Base-by-base conservation (phyloP, 2,797 vertebrate species). In the Sebastiscus albofasciatus region DNA sequence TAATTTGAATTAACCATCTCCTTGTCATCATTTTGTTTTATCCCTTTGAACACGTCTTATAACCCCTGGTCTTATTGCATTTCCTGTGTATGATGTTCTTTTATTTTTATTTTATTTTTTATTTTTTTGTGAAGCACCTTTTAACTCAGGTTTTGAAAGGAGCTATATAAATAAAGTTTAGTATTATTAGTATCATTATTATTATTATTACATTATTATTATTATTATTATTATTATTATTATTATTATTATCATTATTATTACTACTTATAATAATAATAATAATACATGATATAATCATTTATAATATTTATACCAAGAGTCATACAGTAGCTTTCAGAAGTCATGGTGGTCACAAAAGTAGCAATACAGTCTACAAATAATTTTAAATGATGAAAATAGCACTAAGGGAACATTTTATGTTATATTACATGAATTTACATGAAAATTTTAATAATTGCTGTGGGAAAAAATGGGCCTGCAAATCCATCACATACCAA, bases 381-480 rank as follows among this genome's bases (percentile, higher is more conserved):
- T 13, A 4, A 29, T 49, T 33, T 14, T 0, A 3, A 58, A 33
- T 60, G 2, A 11, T 26, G 10, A 67, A 18, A 67, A 20, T 16
- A 10, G 5, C 13, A 22, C 14, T 26, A 46, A 18, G 42, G 24
- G 24, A 39, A 24, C 3, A 46, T 3, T 13, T 9, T 5, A 12
- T 66, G 39, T 29, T 56, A 18, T 36, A 46, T 13, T 6, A 46
- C 12, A 24, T 46, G 5, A 8, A 24, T 26, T 49, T 3, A 6
- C 2, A 22, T 13, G 0, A 26, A 1, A 0, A 29, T n/a, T 0
- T 1, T 0, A 22, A 29, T 27, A 14, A 29, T 24, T 54, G 1
- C 7, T 27, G 4, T 36, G 16, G 14, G 6, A 6, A 54, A 2
- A 36, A 18, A 27, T 36, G 1, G 6, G 2, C 5, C 18, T 52